phyloP scores from a whole-genome alignment of 2,888 invertebrate genomes.

The Sepiola atlantica region DNA sequence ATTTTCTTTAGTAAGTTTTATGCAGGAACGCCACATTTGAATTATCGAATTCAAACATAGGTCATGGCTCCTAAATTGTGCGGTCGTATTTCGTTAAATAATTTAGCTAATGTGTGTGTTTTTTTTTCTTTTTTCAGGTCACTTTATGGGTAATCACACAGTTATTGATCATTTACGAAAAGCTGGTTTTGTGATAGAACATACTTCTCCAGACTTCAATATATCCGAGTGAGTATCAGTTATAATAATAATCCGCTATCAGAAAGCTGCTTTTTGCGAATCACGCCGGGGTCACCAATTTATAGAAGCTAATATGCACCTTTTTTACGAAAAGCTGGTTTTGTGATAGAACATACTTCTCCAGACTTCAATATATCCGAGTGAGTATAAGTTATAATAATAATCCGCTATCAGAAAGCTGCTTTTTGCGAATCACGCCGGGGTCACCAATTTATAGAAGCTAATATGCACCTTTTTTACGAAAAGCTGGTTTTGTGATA shows the following conservation, averaged over 20 bases:
- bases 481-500: slow-evolving; percentile 70
- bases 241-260: not conserved
- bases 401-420: too few species aligned
- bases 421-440: too few species aligned
- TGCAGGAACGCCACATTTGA: too few species aligned
- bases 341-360: slow-evolving; percentile 66
- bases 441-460: too few species aligned
- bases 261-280: too few species aligned
- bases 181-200: slow-evolving; percentile 70
- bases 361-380: slow-evolving; percentile 62
- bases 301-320: too few species aligned
- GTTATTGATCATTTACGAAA: slow-evolving; percentile 74
- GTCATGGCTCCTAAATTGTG: too few species aligned
- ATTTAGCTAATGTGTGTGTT: not conserved
- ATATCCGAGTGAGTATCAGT: slow-evolving; percentile 62
- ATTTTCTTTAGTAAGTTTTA: too few species aligned
- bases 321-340: slow-evolving; percentile 71
- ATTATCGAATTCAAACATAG: too few species aligned
- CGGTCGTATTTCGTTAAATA: not conserved
- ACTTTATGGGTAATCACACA: slow-evolving; percentile 76
- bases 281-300: too few species aligned
- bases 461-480: too few species aligned
- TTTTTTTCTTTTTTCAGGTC: slow-evolving; percentile 68
- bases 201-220: slow-evolving; percentile 62
- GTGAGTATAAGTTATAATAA: slow-evolving; percentile 55